These are phyloP conservation scores for Sicus ferrugineus DNA, from an alignment of 2,888 invertebrate genomes.

Conservation along the genomic window DNA sequence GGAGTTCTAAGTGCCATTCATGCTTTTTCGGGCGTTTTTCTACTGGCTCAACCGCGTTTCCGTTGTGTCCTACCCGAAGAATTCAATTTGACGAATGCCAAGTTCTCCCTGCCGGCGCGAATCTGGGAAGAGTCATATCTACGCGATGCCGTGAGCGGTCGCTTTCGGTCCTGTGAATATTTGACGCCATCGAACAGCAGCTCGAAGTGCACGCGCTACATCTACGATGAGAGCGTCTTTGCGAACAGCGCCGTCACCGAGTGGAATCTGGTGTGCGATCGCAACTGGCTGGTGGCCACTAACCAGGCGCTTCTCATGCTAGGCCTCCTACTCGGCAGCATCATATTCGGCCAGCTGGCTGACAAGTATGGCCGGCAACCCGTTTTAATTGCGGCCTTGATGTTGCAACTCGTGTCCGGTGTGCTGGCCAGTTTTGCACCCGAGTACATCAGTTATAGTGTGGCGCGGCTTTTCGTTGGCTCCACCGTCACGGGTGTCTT, in stretches of 20 bases:
- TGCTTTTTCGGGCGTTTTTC: conserved; percentile 75
- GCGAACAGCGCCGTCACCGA: conserved; percentile 73
- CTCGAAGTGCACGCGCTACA: conserved; percentile 69
- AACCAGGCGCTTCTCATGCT: conserved; percentile 73
- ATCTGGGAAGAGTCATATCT: conserved; percentile 68
- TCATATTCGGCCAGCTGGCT: conserved; percentile 76
- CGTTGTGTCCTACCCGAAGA: conserved; percentile 72
- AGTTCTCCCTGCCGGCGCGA: conserved; percentile 61
- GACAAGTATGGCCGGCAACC: conserved; percentile 77
- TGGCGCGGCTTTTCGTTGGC: conserved; percentile 74
- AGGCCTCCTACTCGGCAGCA: conserved; percentile 77
- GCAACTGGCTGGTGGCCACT: conserved; percentile 70
- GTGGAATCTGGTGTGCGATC: conserved; percentile 75
- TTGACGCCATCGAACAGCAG: conserved; percentile 37
- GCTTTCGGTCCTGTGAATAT: conserved; percentile 15
- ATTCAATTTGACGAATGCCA: conserved; percentile 54
- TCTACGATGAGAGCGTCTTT: conserved; percentile 71
- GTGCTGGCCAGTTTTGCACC: conserved; percentile 73
- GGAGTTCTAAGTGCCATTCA: conserved; percentile 77
- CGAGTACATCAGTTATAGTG: conserved; percentile 74
- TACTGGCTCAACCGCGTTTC: conserved; percentile 72
- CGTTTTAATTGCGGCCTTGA: conserved; percentile 76
- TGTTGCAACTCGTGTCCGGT: conserved; percentile 75
- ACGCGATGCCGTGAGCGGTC: conserved; percentile 65
- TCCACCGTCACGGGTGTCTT: conserved; percentile 80